Percentiles rank a stretch among this genome's conserved stretches.
These are phyloP conservation scores for Nysson spinosus DNA, from an alignment of 2,888 invertebrate species.

Conservation along the genomic window DNA sequence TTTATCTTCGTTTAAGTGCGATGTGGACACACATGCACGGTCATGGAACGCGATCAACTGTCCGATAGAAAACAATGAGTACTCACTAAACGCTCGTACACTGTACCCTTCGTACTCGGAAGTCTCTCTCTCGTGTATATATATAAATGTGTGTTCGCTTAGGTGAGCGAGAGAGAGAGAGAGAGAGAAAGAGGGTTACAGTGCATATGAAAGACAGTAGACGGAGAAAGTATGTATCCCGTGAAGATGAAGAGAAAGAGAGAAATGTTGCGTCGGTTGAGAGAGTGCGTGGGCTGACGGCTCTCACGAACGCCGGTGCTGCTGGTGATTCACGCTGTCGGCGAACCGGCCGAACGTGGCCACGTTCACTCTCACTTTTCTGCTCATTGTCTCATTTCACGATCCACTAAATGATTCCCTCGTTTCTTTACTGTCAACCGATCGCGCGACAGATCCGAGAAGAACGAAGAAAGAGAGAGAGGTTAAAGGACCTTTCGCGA, in stretches of 20 bases:
- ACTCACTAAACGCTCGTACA: conserved; percentile 35
- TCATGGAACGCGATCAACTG: conserved; percentile 8
- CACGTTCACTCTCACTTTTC: conserved; percentile 66
- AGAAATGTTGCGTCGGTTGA: conserved; percentile 37
- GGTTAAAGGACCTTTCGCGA: conserved; percentile 41
- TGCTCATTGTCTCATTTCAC: conserved; percentile 57
- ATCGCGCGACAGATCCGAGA: neutral
- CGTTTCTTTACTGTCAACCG: too few species aligned
- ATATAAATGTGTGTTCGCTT: conserved; percentile 5
- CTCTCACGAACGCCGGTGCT: conserved; percentile 59
- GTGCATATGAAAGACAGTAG: conserved; percentile 6
- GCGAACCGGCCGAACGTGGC: conserved; percentile 60
- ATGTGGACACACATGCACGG: neutral
- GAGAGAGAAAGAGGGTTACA: conserved; percentile 20
- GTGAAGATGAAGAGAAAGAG: conserved; percentile 34
- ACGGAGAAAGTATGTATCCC: too few species aligned
- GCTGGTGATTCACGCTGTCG: conserved; percentile 67
- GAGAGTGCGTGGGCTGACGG: conserved; percentile 49
- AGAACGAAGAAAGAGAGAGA: conserved; percentile 13
- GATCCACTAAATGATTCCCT: too few species aligned
- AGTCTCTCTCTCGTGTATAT: conserved; percentile 18
- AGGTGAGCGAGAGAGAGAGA: conserved; percentile 6
- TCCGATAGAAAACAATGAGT: conserved; percentile 27
- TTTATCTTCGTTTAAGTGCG: too few species aligned
- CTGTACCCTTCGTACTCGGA: conserved; percentile 30